These are phyloP conservation scores for Acridotheres tristis DNA, from an alignment of 2,797 vertebrate genomes.

Conservation along the genomic window DNA sequence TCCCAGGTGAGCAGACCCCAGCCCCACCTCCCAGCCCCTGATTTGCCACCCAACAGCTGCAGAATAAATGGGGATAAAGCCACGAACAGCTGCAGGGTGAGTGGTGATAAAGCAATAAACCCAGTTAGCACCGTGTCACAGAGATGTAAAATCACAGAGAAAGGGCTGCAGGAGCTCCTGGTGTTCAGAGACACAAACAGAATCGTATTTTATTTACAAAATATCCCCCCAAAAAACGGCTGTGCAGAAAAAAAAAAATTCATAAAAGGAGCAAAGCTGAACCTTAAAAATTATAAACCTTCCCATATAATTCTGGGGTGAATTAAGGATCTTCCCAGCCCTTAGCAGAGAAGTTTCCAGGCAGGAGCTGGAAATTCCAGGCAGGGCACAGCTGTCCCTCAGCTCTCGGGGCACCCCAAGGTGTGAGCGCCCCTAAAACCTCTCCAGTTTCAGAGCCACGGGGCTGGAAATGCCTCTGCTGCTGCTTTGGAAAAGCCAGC, in stretches of 20 bases:
- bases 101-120: background rate
- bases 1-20: background rate
- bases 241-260: no score
- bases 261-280: background rate
- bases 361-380: no score
- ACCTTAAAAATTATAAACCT: accelerated
- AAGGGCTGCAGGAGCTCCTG: background rate
- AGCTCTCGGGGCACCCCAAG: accelerated
- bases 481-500: background rate
- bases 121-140: accelerated
- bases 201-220: background rate
- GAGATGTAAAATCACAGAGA: accelerated
- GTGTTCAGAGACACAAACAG: accelerated
- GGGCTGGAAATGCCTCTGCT: background rate
- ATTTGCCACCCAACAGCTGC: background rate
- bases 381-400: background rate
- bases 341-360: accelerated
- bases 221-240: background rate
- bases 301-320: accelerated
- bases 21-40: background rate
- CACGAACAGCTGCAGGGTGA: background rate
- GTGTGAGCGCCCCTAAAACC: background rate
- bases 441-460: accelerated
- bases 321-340: background rate
- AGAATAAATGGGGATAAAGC: background rate